These are phyloP conservation scores for Epizoanthus fatuus DNA, from an alignment of 92 coral and sea anemone genomes.

Conservation along the genomic window DNA sequence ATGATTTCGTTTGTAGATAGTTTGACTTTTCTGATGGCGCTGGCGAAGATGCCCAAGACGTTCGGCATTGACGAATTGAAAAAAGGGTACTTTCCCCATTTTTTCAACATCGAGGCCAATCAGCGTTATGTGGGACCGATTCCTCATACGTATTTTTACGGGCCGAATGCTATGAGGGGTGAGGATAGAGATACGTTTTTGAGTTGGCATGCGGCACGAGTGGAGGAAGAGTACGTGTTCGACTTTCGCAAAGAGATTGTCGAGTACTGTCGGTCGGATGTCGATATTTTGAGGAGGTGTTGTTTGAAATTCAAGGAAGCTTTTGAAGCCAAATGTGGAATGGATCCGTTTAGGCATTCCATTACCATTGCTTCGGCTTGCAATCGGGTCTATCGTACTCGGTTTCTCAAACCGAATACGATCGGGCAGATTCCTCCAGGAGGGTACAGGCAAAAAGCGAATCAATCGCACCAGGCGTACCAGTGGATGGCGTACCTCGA, in stretches of 20 bases:
- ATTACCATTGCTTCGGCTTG: conserved; percentile 17
- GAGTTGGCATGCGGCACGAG: neutral
- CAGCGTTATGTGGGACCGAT: conserved; percentile 1
- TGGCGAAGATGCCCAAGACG: conserved; percentile 16
- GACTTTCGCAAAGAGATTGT: conserved; percentile 14
- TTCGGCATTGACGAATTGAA: conserved; percentile 5
- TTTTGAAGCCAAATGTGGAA: neutral
- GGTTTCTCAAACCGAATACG: neutral
- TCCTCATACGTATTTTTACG: neutral
- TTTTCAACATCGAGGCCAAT: neutral
- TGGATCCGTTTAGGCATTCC: neutral
- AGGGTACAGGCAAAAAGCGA: neutral
- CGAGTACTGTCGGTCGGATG: conserved; percentile 6
- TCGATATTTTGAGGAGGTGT: conserved; percentile 32
- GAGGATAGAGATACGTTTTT: neutral
- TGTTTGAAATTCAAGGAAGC: neutral
- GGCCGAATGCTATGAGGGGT: neutral
- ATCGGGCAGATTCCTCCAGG: conserved; percentile 28
- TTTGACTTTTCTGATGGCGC: conserved; percentile 4
- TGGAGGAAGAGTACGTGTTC: neutral
- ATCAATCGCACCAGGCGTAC: neutral
- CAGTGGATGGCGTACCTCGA: neutral
- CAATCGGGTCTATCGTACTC: neutral
- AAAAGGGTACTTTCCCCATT: conserved; percentile 16
- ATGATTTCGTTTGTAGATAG: neutral